Base-by-base conservation (phyloP, 2,113 vertebrate species). In the Notarius quadriscutis region DNA sequence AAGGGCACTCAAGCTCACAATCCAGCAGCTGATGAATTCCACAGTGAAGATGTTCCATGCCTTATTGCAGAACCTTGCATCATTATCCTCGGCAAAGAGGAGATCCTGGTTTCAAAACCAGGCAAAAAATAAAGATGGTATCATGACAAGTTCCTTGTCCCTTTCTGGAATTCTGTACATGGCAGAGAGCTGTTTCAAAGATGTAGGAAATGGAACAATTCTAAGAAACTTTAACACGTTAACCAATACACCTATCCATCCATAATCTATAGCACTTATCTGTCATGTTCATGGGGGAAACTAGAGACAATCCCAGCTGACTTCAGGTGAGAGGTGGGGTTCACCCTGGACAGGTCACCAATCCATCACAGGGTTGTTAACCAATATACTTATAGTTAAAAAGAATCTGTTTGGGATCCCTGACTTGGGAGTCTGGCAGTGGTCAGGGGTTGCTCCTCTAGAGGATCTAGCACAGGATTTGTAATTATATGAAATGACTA, bases 41-140 rank as follows among this genome's bases (percentile, higher is more conserved):
- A 65, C 60, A 50, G 60, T 65, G 30, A 83, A 53, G 81, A 50
- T 27, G 41, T 48, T 27, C 81, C 48, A 9, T 50, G 62, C 25
- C 25, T 67, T 69, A 69, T 53, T 67, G 12, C 81, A 67, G 25
- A 48, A 67, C 22, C 34, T 83, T 83, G 41, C 60, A 83, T 83
- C 48, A 83, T 83, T 63, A 53, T 50, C 22, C 22, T 25, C 5
- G 34, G 58, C 7, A 65, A 62, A 62, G 41, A n/a, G 10, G 22
- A 63, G 80, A 63, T 82, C 18, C 34, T 82, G 58, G 27, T 50
- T 75, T 48, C 10, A 12, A 75, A 75, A 51, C 0, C 27, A 6
- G 17, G 69, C 2, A 6, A 30, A 41, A 60, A 27, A 81, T 6
- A 30, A 72, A 25, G 48, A 25, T 51, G 27, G n/a, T 41, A 30